These are phyloP conservation scores for Aleadryas rufinucha DNA, from an alignment of 2,113 vertebrate species.

Conservation along the genomic window DNA sequence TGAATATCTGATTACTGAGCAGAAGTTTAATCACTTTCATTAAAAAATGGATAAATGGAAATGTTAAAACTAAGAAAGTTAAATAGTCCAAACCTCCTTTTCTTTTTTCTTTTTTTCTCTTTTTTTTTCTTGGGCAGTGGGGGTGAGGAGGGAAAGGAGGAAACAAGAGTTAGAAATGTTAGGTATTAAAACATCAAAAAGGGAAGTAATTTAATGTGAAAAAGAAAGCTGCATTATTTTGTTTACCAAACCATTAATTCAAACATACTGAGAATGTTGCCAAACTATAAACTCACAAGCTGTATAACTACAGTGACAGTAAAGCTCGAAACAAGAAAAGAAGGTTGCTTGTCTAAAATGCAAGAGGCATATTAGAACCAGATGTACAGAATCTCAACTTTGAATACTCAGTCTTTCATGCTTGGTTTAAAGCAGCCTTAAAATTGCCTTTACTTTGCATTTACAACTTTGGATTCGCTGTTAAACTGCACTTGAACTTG, in stretches of 20 bases:
- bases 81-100: background rate
- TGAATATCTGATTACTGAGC: background rate
- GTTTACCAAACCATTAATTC: background rate
- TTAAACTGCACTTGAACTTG: constrained; percentile 79
- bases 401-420: constrained; percentile 75
- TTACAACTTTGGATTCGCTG: constrained; percentile 75
- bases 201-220: background rate
- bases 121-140: no score
- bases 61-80: background rate
- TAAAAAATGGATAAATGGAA: background rate
- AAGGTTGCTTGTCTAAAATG: constrained; percentile 67
- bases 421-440: constrained; percentile 75
- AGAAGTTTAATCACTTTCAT: constrained; percentile 30
- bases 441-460: constrained; percentile 74
- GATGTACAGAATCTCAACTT: constrained; percentile 73
- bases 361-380: constrained; percentile 73
- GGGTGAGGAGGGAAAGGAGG: background rate
- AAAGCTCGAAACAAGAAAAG: constrained; percentile 60
- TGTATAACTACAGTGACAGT: constrained; percentile 39
- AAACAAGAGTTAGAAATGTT: background rate
- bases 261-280: background rate
- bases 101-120: background rate
- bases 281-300: constrained; percentile 5
- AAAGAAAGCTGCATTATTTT: background rate
- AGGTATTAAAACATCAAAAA: background rate